A percentile compares a stretch with the other conserved stretches of the same genome.
Evolutionary conservation across 2,888 invertebrate genomes (phyloP).

Genomic region (Masnerella sp.): DNA sequence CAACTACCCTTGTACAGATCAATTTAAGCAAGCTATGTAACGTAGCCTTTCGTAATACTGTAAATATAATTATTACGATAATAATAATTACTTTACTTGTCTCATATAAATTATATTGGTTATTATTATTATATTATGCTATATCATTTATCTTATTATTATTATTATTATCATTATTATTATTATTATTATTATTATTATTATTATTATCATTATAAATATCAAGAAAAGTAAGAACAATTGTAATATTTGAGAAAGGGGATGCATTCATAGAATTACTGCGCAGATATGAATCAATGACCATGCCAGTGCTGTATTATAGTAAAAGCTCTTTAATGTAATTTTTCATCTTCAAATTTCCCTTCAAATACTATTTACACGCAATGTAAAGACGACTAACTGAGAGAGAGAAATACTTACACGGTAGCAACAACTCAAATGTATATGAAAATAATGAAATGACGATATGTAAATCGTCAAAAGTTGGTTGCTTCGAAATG

Average conservation of each 20-base stretch:
- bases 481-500: slow-evolving; percentile 53
- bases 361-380: slow-evolving; percentile 64
- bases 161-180: slow-evolving; percentile 18
- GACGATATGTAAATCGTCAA: slow-evolving; percentile 3
- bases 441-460: slow-evolving; percentile 1
- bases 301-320: slow-evolving; percentile 74
- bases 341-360: slow-evolving; percentile 65
- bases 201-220: slow-evolving; percentile 67
- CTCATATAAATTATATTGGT: slow-evolving; percentile 71
- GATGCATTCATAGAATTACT: slow-evolving; percentile 61
- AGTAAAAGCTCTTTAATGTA: slow-evolving; percentile 70
- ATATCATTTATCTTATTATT: slow-evolving; percentile 62
- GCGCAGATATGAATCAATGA: slow-evolving; percentile 66
- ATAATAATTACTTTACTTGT: slow-evolving; percentile 73
- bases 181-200: slow-evolving; percentile 65
- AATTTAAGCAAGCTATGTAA: slow-evolving; percentile 70
- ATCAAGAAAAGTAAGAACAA: slow-evolving; percentile 61
- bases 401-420: slow-evolving; percentile 4
- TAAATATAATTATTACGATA: slow-evolving; percentile 72
- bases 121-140: slow-evolving; percentile 62
- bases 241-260: slow-evolving; percentile 68
- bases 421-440: slow-evolving; percentile 12
- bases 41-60: slow-evolving; percentile 72
- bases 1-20: slow-evolving; percentile 72
- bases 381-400: slow-evolving; percentile 29